These are phyloP conservation scores for Oplegnathus fasciatus DNA, from an alignment of 2,113 vertebrate species.

Conservation along the genomic window DNA sequence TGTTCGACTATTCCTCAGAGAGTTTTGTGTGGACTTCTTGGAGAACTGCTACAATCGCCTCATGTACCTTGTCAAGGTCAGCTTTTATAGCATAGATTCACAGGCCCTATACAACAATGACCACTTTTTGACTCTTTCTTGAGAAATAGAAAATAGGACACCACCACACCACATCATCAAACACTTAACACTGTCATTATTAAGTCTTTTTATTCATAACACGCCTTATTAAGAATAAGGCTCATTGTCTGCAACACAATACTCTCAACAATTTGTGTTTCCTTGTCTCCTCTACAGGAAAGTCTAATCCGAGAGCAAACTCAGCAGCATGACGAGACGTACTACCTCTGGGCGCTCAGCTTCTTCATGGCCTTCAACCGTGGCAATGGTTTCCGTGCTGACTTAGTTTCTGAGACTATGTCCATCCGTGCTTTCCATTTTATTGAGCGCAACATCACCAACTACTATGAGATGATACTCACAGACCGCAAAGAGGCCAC, in stretches of 20 bases:
- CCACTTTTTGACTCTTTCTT: not conserved
- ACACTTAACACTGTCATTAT: not conserved
- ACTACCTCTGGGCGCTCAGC: conserved; percentile 94
- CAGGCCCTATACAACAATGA: not conserved
- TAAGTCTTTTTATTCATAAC: not conserved
- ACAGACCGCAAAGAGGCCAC: conserved; percentile 92
- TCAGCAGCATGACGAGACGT: conserved; percentile 95
- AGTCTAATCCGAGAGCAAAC: conserved; percentile 91
- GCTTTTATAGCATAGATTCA: not conserved
- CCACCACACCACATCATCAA: not conserved
- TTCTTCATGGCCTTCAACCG: conserved; percentile 99
- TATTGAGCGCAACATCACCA: conserved; percentile 95
- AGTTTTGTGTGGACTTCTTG: conserved; percentile 94
- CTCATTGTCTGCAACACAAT: too few species aligned
- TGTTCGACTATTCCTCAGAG: conserved; percentile 91
- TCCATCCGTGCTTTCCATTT: conserved; percentile 93
- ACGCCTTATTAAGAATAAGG: not conserved
- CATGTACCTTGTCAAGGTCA: conserved; percentile 96
- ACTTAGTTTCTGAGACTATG: conserved; percentile 95
- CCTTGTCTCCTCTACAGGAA: conserved; percentile 82
- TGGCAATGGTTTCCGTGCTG: conserved; percentile 87
- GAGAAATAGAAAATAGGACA: not conserved
- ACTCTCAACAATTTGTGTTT: not conserved
- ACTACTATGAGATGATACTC: conserved; percentile 97
- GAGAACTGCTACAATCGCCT: conserved; percentile 95